A percentile compares a stretch with the other conserved stretches of the same genome.
phyloP scores from a whole-genome alignment of 2,888 invertebrate genomes.

The Gymnoscelis rufifasciata region DNA sequence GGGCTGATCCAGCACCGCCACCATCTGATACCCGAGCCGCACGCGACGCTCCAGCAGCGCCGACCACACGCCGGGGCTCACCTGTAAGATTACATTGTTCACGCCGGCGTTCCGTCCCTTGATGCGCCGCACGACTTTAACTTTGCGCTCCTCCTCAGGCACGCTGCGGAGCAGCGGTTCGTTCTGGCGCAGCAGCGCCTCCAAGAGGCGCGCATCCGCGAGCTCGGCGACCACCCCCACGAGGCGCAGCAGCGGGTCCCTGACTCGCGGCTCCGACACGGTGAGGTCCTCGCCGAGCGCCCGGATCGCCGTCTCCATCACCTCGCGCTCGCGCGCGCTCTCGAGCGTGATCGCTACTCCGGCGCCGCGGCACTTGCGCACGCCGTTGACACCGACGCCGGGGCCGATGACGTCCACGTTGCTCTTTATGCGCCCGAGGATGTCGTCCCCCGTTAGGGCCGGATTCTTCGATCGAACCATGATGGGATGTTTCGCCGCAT shows the following conservation, averaged over 20 bases:
- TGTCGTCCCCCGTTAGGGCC: neutral
- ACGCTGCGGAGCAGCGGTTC: neutral
- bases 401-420: neutral
- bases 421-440: neutral
- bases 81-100: slow-evolving; percentile 1
- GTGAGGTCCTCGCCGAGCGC: neutral
- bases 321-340: neutral
- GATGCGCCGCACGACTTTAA: neutral
- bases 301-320: neutral
- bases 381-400: neutral
- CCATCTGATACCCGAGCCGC: slow-evolving; percentile 7
- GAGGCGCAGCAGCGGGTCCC: neutral
- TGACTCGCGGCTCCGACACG: neutral
- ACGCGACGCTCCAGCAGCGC: neutral
- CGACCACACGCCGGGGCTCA: neutral
- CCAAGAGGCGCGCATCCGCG: neutral
- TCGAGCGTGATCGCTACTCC: neutral
- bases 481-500: neutral
- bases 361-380: neutral
- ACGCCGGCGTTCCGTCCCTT: neutral
- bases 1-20: slow-evolving; percentile 3
- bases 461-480: neutral
- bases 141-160: neutral
- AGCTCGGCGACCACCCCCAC: neutral
- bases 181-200: neutral